Evolutionary conservation across 1,140 invertebrate genomes (phyloP), one percentile per base, ranked within the genome.

Genomic region (Calliphora vicina): DNA sequence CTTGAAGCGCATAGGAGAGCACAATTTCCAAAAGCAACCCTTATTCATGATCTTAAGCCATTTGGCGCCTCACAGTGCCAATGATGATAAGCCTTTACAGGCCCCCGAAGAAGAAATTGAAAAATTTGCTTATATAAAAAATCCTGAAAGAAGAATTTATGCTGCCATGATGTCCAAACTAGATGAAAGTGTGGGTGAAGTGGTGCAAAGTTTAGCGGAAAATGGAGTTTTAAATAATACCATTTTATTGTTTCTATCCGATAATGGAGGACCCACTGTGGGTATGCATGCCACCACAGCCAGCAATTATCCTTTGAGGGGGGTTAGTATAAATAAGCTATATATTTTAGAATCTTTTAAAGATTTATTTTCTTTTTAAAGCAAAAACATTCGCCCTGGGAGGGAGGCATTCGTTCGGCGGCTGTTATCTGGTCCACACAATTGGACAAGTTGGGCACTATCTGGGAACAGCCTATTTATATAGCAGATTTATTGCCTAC

Each of bases 401-500:
- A 98, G 91, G 97, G 97, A n/a, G 97, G 94, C 4, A 92, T 96
- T 1, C 92, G 96, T 85, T 95, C 94, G 0, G 93, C 93, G 0
- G 95, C 95, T 0, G 94, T 96, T 23, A 91, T 98, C 83, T 97
- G 96, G 96, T 95, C 94, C 89, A 94, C 94, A 0, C 87, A 92
- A 86, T 92, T 91, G 85, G 86, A 93, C 89, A 88, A 89, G 27
- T 88, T 92, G 8, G 92, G 93, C 86, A 91, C 94, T 87, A 93
- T 96, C 3, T 95, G 94, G 84, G 93, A 94, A 86, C 93, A 96
- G 81, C 92, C 97, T 83, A 94, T 97, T 90, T 96, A 97, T 84
- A 93, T 97, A 13, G 92, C 93, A 17, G 97, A 98, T 89, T 97
- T 97, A 94, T 86, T 98, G 45, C 97, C 97, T 0, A 98, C 97